Evolutionary conservation across 2,797 vertebrate species (phyloP).

Genomic region (Falco novaeseelandiae): DNA sequence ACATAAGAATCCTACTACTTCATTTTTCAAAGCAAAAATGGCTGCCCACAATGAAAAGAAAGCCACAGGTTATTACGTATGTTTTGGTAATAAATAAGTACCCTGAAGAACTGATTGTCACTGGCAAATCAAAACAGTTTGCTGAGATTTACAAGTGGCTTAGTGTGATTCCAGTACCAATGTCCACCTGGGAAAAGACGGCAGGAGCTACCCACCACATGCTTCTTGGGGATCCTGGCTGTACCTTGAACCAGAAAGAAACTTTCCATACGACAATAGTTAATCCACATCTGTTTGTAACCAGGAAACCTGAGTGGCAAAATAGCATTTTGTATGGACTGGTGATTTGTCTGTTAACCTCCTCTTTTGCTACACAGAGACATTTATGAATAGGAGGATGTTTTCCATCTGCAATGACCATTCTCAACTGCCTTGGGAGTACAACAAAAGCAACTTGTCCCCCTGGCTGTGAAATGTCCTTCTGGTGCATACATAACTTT

Average conservation of each 20-base stretch:
- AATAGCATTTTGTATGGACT: neutral
- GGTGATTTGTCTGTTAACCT: neutral
- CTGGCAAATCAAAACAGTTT: neutral
- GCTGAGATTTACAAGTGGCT: neutral
- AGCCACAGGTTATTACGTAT: accelerated
- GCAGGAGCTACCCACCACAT: neutral
- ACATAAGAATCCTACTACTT: neutral
- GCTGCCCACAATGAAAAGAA: neutral
- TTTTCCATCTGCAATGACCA: neutral
- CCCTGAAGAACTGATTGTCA: neutral
- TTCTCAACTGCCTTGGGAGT: neutral
- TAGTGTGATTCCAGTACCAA: neutral
- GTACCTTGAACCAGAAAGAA: neutral
- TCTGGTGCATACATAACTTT: accelerated
- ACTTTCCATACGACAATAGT: accelerated
- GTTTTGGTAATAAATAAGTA: neutral
- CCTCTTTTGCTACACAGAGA: neutral
- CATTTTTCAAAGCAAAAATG: neutral
- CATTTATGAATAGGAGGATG: neutral
- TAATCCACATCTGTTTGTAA: neutral
- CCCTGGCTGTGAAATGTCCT: accelerated
- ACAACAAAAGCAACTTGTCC: neutral
- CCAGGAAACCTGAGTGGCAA: neutral
- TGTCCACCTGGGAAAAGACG: neutral
- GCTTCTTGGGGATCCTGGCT: neutral